Evolutionary conservation across 2,797 vertebrate genomes (phyloP).

Genomic region (Silurus lanzhouensis): DNA sequence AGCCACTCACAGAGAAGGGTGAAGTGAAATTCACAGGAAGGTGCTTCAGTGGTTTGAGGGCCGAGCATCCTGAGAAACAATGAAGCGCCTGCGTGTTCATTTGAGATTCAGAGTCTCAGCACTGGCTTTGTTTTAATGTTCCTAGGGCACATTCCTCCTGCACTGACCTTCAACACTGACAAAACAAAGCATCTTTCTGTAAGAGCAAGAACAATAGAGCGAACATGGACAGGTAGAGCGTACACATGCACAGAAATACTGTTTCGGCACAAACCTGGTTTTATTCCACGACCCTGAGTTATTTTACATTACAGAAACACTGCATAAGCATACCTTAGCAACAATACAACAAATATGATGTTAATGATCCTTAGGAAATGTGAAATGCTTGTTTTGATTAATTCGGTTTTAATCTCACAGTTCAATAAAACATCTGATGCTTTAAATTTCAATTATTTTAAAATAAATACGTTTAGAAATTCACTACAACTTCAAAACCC

Average conservation of each 20-base stretch:
- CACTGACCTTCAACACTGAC: constrained; percentile 33
- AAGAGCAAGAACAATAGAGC: not conserved
- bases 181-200: constrained; percentile 35
- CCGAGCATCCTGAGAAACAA: constrained; percentile 1
- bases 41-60: not conserved
- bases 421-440: not conserved
- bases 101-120: constrained; percentile 4
- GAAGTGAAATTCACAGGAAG: not conserved
- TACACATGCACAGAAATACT: not conserved
- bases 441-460: not conserved
- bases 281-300: not conserved
- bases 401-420: not conserved
- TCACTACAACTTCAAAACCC: not conserved
- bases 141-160: constrained; percentile 24
- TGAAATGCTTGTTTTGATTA: not conserved
- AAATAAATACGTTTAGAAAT: not conserved
- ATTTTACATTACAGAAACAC: not conserved
- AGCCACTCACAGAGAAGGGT: not conserved
- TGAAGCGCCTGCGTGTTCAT: not conserved
- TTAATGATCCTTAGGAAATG: not conserved
- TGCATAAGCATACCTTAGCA: not conserved
- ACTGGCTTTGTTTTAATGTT: constrained; percentile 41
- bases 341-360: not conserved
- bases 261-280: not conserved
- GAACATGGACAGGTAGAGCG: constrained; percentile 4